Evolutionary conservation across 2,888 invertebrate genomes (phyloP).

Genomic region (Lithophane semibrunnea): DNA sequence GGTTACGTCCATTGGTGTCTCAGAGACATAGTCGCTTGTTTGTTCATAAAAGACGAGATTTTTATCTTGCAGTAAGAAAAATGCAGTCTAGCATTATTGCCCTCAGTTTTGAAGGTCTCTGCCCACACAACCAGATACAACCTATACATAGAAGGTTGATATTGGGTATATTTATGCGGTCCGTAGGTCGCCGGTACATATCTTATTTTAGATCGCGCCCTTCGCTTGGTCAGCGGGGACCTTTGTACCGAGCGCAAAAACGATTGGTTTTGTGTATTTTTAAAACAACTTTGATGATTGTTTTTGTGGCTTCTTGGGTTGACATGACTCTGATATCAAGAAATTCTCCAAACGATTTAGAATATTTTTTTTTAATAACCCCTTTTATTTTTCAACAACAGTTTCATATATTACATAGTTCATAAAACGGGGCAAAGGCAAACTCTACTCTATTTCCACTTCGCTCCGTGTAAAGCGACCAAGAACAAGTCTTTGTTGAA

Average conservation of each 20-base stretch:
- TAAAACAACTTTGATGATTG: neutral
- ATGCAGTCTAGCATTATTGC: neutral
- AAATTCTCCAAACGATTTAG: neutral
- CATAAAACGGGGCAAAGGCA: too few species aligned
- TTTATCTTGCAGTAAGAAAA: neutral
- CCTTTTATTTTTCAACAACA: too few species aligned
- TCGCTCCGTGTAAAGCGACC: too few species aligned
- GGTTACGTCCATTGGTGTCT: too few species aligned
- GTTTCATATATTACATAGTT: too few species aligned
- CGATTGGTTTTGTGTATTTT: constrained; percentile 23
- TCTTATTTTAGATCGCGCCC: constrained; percentile 65
- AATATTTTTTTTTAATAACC: too few species aligned
- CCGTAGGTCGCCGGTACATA: constrained; percentile 58
- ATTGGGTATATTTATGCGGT: constrained; percentile 61
- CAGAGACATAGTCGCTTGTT: too few species aligned
- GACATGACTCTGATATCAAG: neutral
- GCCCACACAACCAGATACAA: constrained; percentile 15
- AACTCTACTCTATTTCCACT: too few species aligned
- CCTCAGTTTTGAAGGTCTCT: constrained; percentile 9
- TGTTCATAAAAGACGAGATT: neutral
- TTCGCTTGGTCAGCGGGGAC: constrained; percentile 66
- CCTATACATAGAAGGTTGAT: constrained; percentile 37
- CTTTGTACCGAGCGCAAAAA: constrained; percentile 74
- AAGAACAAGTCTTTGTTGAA: too few species aligned
- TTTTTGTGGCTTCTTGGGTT: neutral